These are phyloP conservation scores for Siniperca scherzeri DNA, from an alignment of 2,797 vertebrate species.

Conservation along the genomic window DNA sequence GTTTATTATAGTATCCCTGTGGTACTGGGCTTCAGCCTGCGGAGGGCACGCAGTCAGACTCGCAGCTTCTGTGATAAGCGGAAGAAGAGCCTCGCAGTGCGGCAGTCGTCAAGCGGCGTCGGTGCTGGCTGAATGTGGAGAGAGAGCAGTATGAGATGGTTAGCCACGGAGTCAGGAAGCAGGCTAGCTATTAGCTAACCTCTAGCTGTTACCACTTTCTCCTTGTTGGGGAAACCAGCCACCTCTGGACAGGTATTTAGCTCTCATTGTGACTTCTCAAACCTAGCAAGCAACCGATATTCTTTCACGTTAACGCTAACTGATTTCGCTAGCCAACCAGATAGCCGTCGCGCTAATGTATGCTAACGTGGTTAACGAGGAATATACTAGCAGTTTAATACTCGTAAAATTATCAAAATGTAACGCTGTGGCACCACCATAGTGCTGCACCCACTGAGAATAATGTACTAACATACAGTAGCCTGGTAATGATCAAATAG, in stretches of 20 bases:
- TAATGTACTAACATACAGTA: no score
- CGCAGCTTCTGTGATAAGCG: constrained; percentile 1
- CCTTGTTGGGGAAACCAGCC: background rate
- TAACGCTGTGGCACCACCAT: accelerated
- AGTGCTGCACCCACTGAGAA: accelerated
- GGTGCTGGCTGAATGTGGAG: constrained; percentile 18
- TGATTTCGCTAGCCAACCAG: constrained; percentile 26
- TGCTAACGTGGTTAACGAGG: constrained; percentile 61
- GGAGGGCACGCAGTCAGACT: constrained; percentile 43
- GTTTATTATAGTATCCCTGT: background rate
- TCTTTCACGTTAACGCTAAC: background rate
- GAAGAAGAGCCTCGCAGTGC: constrained; percentile 69
- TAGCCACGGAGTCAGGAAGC: constrained; percentile 22
- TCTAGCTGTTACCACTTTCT: background rate
- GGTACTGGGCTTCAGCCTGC: constrained; percentile 44
- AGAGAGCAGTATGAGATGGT: constrained; percentile 40
- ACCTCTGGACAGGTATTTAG: constrained; percentile 56
- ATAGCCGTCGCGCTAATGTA: constrained; percentile 47
- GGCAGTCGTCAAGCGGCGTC: constrained; percentile 41
- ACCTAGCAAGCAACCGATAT: background rate
- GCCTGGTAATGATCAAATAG: background rate
- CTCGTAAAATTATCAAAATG: background rate
- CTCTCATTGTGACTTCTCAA: background rate
- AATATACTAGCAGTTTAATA: accelerated
- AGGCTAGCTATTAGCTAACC: constrained; percentile 37